Evolutionary conservation across 2,797 vertebrate species (phyloP), one percentile per base, ranked within the genome.

Genomic region (Sparidentex hasta): DNA sequence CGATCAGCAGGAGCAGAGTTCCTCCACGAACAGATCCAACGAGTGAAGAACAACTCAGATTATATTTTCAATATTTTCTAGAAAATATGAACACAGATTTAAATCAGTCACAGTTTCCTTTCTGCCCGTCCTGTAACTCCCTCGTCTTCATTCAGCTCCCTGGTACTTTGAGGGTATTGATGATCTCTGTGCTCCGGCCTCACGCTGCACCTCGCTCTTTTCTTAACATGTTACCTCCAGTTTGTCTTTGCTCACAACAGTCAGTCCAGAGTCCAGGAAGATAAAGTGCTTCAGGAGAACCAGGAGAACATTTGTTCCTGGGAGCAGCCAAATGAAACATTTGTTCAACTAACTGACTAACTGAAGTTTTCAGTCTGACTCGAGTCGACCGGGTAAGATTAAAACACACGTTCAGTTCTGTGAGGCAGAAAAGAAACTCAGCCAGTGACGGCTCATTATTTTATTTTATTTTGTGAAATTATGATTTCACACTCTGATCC

Each of bases 41-140:
- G 17, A 33, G 59, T 61, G 41, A 65, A 46, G n/a, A 16, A 51
- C 12, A 29, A 44, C 17, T 3, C 18, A 3, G 0, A 4, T 29
- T 29, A 29, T 23, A 21, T 18, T 46, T 66, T 58, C 47, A 1
- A 38, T 13, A 59, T 33, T 48, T 71, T 55, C 12, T 43, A 11
- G 21, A 18, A 46, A 56, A 56, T 16, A 29, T 29, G 11, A 27
- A 33, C 29, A 23, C 20, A 63, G 27, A 23, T 21, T 20, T 50
- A 11, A 63, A 57, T 50, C 0, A n/a, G 11, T 21, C 66, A 29
- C 2, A 12, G 33, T 20, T 48, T 70, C 57, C 20, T 29, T 29
- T 29, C 29, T 29, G 29, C 5, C 29, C 29, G n/a, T 64, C 11
- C 46, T 56, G 50, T 62, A 78, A 74, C 55, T 57, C 25, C 23